Conservation (phyloP, 2,888 invertebrate genomes). For the Thecocarcelia acutangulata region DNA sequence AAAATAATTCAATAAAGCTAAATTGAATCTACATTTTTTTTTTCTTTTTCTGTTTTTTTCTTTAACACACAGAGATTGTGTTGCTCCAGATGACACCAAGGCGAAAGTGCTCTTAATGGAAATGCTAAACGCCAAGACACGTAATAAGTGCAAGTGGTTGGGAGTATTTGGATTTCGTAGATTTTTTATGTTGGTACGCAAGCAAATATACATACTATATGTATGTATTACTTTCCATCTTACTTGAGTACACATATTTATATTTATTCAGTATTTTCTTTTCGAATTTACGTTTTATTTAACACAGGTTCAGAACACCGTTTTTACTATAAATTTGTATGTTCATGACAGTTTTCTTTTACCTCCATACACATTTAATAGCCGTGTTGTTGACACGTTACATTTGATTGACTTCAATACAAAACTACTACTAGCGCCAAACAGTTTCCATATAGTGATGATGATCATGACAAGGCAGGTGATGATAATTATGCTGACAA, state of each 20-base stretch:
- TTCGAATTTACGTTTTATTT: slow-evolving; percentile 42
- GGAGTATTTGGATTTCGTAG: neutral
- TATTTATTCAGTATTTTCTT: slow-evolving; percentile 4
- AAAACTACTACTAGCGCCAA: no score
- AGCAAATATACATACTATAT: neutral
- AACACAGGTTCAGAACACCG: neutral
- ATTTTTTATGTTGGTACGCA: neutral
- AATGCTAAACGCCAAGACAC: slow-evolving; percentile 1
- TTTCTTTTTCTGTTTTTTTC: slow-evolving; percentile 8
- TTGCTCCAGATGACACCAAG: slow-evolving; percentile 27
- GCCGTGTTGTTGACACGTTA: slow-evolving; percentile 66
- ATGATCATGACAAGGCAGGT: slow-evolving; percentile 28
- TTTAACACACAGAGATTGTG: no score
- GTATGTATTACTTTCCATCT: neutral
- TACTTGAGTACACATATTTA: neutral
- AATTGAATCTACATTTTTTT: slow-evolving; percentile 57
- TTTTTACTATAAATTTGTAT: neutral
- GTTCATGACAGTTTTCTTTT: neutral
- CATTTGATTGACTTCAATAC: slow-evolving; percentile 65
- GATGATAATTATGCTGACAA: slow-evolving; percentile 26
- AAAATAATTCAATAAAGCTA: slow-evolving; percentile 58
- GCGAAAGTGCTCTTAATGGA: slow-evolving; percentile 23
- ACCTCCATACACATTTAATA: slow-evolving; percentile 60
- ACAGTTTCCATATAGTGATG: slow-evolving; percentile 37
- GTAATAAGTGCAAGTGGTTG: neutral